Evolutionary conservation across 1,140 invertebrate species (phyloP).

Genomic region (Neodiprion pinetum): DNA sequence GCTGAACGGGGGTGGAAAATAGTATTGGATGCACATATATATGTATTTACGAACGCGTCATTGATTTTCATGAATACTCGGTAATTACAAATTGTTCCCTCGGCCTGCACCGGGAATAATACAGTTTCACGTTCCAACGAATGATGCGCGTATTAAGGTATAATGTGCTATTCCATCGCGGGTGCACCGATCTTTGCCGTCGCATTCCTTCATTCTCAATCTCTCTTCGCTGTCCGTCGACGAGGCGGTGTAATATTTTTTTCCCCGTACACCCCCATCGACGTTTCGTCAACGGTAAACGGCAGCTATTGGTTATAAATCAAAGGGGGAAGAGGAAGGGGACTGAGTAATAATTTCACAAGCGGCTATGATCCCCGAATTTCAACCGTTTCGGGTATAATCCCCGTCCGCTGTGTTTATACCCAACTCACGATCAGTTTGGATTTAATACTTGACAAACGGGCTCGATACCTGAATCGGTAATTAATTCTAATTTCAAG

Average conservation of each 20-base stretch:
- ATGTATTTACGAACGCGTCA: constrained; percentile 9
- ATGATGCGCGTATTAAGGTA: too few relatives aligned
- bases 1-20: neutral
- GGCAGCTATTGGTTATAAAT: too few relatives aligned
- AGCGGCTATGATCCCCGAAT: too few relatives aligned
- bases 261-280: too few relatives aligned
- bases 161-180: too few relatives aligned
- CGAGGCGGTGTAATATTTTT: too few relatives aligned
- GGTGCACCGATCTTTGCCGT: too few relatives aligned
- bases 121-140: neutral
- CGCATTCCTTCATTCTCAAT: too few relatives aligned
- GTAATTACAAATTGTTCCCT: constrained; percentile 12
- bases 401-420: neutral
- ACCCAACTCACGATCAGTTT: neutral
- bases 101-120: neutral
- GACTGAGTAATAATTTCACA: too few relatives aligned
- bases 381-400: neutral
- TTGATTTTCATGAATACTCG: constrained; percentile 16
- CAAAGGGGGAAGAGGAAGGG: too few relatives aligned
- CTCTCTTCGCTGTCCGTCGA: too few relatives aligned
- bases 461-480: neutral
- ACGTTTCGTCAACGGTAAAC: too few relatives aligned
- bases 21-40: neutral
- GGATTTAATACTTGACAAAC: neutral
- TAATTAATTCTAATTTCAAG: neutral